These are phyloP conservation scores for Orthochromis indermauri DNA, from an alignment of 2,113 vertebrate genomes.

Conservation along the genomic window DNA sequence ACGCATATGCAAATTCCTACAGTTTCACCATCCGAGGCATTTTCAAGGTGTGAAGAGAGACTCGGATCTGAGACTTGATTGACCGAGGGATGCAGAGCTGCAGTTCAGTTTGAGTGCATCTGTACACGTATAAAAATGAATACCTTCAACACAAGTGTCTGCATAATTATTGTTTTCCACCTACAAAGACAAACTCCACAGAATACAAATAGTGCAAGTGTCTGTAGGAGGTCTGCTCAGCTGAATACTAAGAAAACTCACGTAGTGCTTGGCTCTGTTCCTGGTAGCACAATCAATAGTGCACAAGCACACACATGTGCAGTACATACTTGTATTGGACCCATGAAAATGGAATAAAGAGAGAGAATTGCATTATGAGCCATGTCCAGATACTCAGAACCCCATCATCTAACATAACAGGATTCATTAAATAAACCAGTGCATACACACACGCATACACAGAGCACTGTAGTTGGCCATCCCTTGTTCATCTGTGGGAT, in stretches of 20 bases:
- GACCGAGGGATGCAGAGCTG: not conserved
- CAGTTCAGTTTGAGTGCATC: not conserved
- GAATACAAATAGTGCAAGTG: not conserved
- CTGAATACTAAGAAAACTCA: not conserved
- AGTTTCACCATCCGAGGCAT: not conserved
- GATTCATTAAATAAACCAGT: slow-evolving; percentile 19
- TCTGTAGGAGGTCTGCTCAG: slow-evolving; percentile 2
- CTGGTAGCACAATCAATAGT: slow-evolving; percentile 42
- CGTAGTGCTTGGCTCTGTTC: not conserved
- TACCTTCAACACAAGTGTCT: not conserved
- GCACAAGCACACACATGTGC: not conserved
- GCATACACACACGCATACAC: not conserved
- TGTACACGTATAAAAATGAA: not conserved
- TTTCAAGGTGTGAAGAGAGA: not conserved
- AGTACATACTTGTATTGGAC: not conserved
- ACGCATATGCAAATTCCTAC: slow-evolving; percentile 9
- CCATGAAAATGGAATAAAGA: slow-evolving; percentile 37
- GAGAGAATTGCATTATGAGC: slow-evolving; percentile 42
- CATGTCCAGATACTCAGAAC: slow-evolving; percentile 39
- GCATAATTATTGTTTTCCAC: not conserved
- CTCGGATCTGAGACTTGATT: not conserved
- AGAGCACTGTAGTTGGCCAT: not conserved
- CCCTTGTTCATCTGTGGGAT: not conserved
- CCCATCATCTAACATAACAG: slow-evolving; percentile 9
- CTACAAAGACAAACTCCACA: not conserved